Evolutionary conservation across 1,140 invertebrate species (phyloP).

Genomic region (Drosophila tsacasi): DNA sequence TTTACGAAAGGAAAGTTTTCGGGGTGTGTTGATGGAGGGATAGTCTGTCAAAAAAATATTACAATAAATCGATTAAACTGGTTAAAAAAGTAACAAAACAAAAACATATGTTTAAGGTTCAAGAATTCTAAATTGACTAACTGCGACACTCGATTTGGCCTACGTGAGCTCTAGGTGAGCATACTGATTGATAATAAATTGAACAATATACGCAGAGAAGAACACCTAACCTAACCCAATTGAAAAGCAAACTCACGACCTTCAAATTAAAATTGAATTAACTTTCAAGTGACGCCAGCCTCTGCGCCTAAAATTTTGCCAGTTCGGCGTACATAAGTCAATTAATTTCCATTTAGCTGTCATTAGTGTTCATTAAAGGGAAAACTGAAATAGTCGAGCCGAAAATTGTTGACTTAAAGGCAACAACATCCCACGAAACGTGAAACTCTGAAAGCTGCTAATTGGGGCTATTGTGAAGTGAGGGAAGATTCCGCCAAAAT

Average conservation of each 20-base stretch:
- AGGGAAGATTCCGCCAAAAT: conserved; percentile 11
- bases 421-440: conserved; percentile 9
- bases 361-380: conserved; percentile 60
- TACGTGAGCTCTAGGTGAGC: conserved; percentile 33
- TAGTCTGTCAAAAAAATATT: neutral
- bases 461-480: conserved; percentile 32
- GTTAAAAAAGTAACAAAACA: neutral
- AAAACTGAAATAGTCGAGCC: conserved; percentile 41
- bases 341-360: conserved; percentile 68
- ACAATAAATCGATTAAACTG: neutral
- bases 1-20: conserved; percentile 16
- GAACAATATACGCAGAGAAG: conserved; percentile 31
- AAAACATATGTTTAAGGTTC: neutral
- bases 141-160: conserved; percentile 20
- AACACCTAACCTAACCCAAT: conserved; percentile 19
- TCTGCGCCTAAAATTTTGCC: conserved; percentile 19
- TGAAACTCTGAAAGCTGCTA: conserved; percentile 42
- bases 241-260: conserved; percentile 45
- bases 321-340: conserved; percentile 37
- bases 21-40: neutral
- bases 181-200: conserved; percentile 56
- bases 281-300: conserved; percentile 31
- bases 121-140: conserved; percentile 18
- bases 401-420: conserved; percentile 29
- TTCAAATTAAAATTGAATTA: conserved; percentile 50